These are phyloP conservation scores for Lordiphosa andalusiaca DNA, from an alignment of 2,888 invertebrate species.

Conservation along the genomic window DNA sequence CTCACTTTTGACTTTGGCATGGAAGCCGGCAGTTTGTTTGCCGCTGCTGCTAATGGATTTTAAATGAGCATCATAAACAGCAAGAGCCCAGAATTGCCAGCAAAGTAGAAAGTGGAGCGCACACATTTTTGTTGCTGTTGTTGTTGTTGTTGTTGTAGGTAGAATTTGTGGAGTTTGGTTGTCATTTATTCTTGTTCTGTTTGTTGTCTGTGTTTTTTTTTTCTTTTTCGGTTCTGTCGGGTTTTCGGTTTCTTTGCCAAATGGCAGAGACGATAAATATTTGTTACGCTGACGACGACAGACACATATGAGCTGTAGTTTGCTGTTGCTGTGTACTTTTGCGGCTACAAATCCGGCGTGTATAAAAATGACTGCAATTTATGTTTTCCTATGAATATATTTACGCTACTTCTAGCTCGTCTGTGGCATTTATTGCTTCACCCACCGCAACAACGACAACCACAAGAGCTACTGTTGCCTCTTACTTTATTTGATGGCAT, in stretches of 20 bases:
- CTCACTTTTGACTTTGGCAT: conserved; percentile 56
- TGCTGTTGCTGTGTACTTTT: conserved; percentile 51
- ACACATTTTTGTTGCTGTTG: no score
- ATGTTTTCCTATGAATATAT: conserved; percentile 77
- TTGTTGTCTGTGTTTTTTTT: conserved; percentile 36
- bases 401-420: conserved; percentile 13
- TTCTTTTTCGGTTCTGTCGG: no score
- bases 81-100: conserved; percentile 63
- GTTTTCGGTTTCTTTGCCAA: conserved; percentile 38
- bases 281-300: conserved; percentile 71
- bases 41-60: conserved; percentile 77
- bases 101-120: no score
- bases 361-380: conserved; percentile 78
- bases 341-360: conserved; percentile 74
- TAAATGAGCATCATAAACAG: conserved; percentile 79
- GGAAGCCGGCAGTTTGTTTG: conserved; percentile 7
- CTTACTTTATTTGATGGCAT: conserved; percentile 70
- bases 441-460: conserved; percentile 1
- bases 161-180: conserved; percentile 20
- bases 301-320: conserved; percentile 34
- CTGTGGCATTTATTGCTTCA: conserved; percentile 28
- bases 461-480: conserved; percentile 31
- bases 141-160: no score
- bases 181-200: conserved; percentile 26
- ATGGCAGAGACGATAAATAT: conserved; percentile 70